Conservation (phyloP, 2,113 vertebrate genomes). For the Girardinichthys multiradiatus region DNA sequence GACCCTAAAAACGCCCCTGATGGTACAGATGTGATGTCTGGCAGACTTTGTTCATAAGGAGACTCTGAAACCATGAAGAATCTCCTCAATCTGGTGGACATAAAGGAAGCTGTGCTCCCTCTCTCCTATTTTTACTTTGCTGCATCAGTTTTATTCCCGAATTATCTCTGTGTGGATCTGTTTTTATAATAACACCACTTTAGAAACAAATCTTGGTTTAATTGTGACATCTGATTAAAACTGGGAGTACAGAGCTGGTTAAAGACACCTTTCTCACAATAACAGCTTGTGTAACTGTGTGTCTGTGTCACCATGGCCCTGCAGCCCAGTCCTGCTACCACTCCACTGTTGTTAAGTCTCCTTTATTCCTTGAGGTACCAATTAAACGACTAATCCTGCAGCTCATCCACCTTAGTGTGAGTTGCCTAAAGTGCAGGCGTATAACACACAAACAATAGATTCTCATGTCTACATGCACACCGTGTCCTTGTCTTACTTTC, state of each 20-base stretch:
- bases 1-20: too few species aligned
- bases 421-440: slow-evolving; percentile 52
- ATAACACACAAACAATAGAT: slow-evolving; percentile 29
- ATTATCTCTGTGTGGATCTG: background rate
- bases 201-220: slow-evolving; percentile 1
- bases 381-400: slow-evolving; percentile 77
- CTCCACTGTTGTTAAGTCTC: slow-evolving; percentile 62
- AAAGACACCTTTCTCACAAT: slow-evolving; percentile 17
- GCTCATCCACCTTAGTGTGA: slow-evolving; percentile 54
- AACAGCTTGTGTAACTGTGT: slow-evolving; percentile 30
- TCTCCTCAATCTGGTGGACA: background rate
- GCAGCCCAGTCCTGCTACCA: slow-evolving; percentile 54
- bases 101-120: too few species aligned
- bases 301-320: slow-evolving; percentile 51
- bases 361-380: slow-evolving; percentile 78
- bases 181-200: background rate
- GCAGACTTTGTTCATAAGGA: background rate
- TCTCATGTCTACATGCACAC: slow-evolving; percentile 18
- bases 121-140: background rate
- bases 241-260: slow-evolving; percentile 1
- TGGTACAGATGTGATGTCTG: too few species aligned
- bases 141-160: background rate
- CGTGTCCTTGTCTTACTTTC: slow-evolving; percentile 37
- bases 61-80: too few species aligned
- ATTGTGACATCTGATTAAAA: slow-evolving; percentile 6